These are phyloP conservation scores for Erebia palarica DNA, from an alignment of 2,888 invertebrate genomes.

Conservation along the genomic window DNA sequence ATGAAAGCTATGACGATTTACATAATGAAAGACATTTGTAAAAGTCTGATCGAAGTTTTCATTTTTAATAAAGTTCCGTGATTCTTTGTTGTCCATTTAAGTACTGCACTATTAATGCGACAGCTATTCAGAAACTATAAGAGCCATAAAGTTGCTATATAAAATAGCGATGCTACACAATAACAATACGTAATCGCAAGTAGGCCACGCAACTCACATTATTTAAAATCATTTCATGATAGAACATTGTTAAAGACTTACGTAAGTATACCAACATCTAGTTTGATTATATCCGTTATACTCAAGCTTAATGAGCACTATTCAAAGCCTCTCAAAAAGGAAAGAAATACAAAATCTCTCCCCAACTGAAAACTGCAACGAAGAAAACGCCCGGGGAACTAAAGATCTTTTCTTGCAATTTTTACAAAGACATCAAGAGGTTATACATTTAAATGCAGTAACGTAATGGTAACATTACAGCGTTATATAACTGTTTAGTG, in stretches of 20 bases:
- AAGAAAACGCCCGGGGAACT: conserved; percentile 35
- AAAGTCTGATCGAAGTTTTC: no score
- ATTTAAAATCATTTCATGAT: conserved; percentile 1
- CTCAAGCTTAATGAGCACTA: conserved; percentile 26
- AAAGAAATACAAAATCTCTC: conserved; percentile 33
- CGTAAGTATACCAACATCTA: not conserved
- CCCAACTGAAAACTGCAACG: conserved; percentile 31
- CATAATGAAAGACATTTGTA: no score
- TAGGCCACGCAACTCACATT: not conserved
- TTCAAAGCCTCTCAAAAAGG: conserved; percentile 29
- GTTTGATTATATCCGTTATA: conserved; percentile 7
- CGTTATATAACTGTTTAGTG: conserved; percentile 38
- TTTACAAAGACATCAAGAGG: conserved; percentile 33
- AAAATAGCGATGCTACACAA: not conserved
- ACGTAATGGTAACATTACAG: conserved; percentile 30
- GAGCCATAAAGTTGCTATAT: no score
- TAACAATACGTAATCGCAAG: not conserved
- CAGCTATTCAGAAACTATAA: no score
- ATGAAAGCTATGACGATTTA: no score
- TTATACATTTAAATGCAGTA: conserved; percentile 36
- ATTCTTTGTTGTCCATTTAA: no score
- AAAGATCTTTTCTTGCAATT: conserved; percentile 35
- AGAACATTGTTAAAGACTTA: not conserved
- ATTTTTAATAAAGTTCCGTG: no score
- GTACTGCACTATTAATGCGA: no score